Conservation (phyloP, 2,113 vertebrate species). For the Toxotes jaculatrix region DNA sequence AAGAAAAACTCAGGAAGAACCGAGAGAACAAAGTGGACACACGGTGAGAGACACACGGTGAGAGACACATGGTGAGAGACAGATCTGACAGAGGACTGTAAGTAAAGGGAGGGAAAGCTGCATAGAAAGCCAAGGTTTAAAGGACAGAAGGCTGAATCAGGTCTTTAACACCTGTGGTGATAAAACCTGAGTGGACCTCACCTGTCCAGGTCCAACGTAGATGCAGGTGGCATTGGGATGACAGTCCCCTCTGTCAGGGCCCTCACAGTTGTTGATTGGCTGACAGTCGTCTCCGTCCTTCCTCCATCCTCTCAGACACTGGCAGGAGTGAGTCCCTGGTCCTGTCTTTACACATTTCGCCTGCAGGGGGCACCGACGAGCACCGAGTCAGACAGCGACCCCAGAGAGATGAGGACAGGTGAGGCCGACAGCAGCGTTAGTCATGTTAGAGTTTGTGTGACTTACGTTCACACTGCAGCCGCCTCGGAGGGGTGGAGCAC, state of each 20-base stretch:
- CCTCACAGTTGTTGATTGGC: conserved; percentile 89
- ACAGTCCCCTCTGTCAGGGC: conserved; percentile 80
- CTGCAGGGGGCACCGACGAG: conserved; percentile 71
- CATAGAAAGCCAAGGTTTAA: no score
- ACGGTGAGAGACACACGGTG: no score
- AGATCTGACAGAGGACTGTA: no score
- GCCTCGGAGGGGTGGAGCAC: conserved; percentile 75
- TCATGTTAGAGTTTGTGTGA: not conserved
- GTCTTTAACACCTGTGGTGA: not conserved
- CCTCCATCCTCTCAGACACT: conserved; percentile 91
- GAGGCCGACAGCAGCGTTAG: no score
- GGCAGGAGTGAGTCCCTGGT: conserved; percentile 78
- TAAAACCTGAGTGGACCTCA: conserved; percentile 53
- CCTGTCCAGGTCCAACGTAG: conserved; percentile 92
- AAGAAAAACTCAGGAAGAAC: no score
- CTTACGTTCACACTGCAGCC: conserved; percentile 90
- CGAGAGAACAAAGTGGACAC: no score
- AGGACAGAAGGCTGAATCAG: no score
- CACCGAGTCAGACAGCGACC: not conserved
- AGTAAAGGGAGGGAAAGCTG: no score
- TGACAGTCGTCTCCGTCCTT: conserved; percentile 89
- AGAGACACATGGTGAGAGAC: no score
- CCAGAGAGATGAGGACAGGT: not conserved
- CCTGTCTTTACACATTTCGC: conserved; percentile 88
- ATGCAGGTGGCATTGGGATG: conserved; percentile 90